phyloP scores from a whole-genome alignment of 2,888 invertebrate species.

The Linyphia triangularis region DNA sequence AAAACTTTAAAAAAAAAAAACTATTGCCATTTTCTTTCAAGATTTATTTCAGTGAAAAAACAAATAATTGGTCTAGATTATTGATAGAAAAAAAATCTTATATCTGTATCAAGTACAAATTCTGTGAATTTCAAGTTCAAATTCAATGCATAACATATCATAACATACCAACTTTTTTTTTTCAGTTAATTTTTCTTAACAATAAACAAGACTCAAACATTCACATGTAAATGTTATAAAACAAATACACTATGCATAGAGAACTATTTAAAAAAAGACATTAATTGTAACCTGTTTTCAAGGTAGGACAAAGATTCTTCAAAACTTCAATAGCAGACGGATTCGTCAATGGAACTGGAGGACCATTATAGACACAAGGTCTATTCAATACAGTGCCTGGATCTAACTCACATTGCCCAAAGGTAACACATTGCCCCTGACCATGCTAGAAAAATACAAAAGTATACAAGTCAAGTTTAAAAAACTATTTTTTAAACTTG shows the following conservation, averaged over 20 bases:
- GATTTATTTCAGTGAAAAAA: too few species aligned
- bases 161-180: neutral
- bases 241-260: neutral
- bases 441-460: slow-evolving; percentile 22
- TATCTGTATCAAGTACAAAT: too few species aligned
- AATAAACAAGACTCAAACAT: too few species aligned
- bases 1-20: too few species aligned
- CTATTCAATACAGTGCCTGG: neutral
- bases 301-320: slow-evolving; percentile 47
- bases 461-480: neutral
- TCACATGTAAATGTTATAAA: neutral
- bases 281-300: slow-evolving; percentile 53
- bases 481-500: neutral
- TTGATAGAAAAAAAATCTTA: too few species aligned
- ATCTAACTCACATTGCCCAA: slow-evolving; percentile 55
- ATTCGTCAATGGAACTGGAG: slow-evolving; percentile 50
- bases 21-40: too few species aligned
- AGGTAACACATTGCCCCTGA: slow-evolving; percentile 66
- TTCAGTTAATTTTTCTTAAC: too few species aligned
- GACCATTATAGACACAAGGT: slow-evolving; percentile 75
- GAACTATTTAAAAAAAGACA: neutral
- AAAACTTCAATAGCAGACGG: neutral
- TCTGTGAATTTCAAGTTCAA: too few species aligned
- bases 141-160: neutral
- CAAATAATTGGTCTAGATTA: too few species aligned